These are phyloP conservation scores for Euleptes europaea DNA, from an alignment of 2,113 vertebrate genomes.

Conservation along the genomic window DNA sequence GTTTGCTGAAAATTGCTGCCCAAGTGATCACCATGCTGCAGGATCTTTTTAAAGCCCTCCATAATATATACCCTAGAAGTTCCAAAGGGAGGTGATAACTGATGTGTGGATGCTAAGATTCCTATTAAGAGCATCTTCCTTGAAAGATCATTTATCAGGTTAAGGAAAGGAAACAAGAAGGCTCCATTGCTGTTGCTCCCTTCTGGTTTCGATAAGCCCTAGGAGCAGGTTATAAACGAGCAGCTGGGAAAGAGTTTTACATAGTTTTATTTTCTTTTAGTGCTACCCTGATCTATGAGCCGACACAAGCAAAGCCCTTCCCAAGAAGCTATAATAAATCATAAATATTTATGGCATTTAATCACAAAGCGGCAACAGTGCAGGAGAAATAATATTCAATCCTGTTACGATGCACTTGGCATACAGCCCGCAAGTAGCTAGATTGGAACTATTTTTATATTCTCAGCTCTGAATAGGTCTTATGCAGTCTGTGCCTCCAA, in stretches of 20 bases:
- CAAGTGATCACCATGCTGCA: neutral
- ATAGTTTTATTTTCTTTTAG: constrained; percentile 35
- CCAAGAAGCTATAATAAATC: constrained; percentile 37
- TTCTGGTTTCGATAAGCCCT: neutral
- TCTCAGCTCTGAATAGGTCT: neutral
- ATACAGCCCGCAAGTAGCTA: neutral
- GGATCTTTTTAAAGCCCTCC: neutral
- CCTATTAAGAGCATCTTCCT: constrained; percentile 12
- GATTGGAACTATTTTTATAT: neutral
- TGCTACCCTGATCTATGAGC: constrained; percentile 29
- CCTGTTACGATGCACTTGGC: neutral
- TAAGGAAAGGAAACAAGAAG: constrained; percentile 8
- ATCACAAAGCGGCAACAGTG: constrained; percentile 13
- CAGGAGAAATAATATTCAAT: neutral
- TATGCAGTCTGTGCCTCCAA: neutral
- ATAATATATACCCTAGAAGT: neutral
- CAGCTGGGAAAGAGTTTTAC: constrained; percentile 16
- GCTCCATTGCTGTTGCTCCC: neutral
- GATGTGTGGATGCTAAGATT: constrained; percentile 18
- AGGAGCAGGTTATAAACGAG: constrained; percentile 8
- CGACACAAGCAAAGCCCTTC: constrained; percentile 18
- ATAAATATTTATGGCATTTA: constrained; percentile 51
- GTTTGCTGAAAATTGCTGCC: neutral
- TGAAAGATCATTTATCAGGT: neutral
- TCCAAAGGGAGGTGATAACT: neutral